phyloP scores from a whole-genome alignment of 1,140 invertebrate genomes.

The Drosophila varians region DNA sequence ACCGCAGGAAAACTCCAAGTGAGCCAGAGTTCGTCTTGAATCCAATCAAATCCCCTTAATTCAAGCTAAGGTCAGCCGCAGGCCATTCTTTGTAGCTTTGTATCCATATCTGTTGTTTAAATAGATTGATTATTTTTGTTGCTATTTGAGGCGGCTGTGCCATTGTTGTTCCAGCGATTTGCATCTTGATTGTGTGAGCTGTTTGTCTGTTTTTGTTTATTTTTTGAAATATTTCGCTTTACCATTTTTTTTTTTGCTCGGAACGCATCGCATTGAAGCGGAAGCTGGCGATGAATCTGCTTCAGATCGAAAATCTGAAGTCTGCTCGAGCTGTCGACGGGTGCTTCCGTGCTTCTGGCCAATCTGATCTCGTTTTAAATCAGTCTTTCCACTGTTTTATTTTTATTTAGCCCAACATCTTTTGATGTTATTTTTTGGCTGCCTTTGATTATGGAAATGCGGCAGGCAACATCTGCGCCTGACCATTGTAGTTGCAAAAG shows the following conservation, averaged over 20 bases:
- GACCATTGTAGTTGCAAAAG: slow-evolving; percentile 60
- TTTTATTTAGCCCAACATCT: slow-evolving; percentile 44
- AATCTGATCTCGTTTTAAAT: slow-evolving; percentile 41
- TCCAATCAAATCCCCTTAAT: slow-evolving; percentile 53
- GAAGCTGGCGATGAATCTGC: slow-evolving; percentile 57
- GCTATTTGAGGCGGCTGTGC: slow-evolving; percentile 46
- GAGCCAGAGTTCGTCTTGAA: slow-evolving; percentile 25
- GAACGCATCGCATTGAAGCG: slow-evolving; percentile 53
- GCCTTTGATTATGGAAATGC: slow-evolving; percentile 66
- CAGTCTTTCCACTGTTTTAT: slow-evolving; percentile 36
- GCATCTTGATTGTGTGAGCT: slow-evolving; percentile 70
- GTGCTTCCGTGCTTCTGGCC: slow-evolving; percentile 42
- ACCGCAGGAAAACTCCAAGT: slow-evolving; percentile 42
- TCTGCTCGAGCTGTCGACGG: slow-evolving; percentile 38
- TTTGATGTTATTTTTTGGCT: slow-evolving; percentile 29
- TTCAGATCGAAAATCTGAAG: slow-evolving; percentile 20
- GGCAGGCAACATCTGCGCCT: slow-evolving; percentile 32
- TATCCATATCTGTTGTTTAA: slow-evolving; percentile 43
- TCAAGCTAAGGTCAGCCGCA: slow-evolving; percentile 66
- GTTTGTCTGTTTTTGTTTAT: slow-evolving; percentile 7
- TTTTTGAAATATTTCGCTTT: no score
- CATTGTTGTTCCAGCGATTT: slow-evolving; percentile 70
- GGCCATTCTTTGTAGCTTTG: slow-evolving; percentile 41
- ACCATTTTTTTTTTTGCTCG: slow-evolving; percentile 6
- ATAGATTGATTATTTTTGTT: slow-evolving; percentile 74